Base-by-base conservation (phyloP, 2,113 vertebrate species). In the Todiramphus saurophagus region DNA sequence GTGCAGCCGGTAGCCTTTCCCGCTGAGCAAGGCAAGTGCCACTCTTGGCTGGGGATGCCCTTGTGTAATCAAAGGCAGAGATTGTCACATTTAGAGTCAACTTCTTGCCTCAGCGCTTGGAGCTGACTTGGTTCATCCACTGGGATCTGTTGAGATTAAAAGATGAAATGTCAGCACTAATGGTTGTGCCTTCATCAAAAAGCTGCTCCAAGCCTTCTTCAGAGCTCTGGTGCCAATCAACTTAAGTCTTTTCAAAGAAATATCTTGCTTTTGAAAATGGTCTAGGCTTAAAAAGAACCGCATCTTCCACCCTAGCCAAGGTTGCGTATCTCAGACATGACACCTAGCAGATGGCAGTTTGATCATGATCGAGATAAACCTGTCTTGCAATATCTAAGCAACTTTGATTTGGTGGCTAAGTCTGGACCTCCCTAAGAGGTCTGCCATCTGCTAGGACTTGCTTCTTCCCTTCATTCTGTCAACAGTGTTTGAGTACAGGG, bases 271-370 rank as follows among this genome's bases (percentile, higher is more conserved):
- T 39, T 72, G 56, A 24, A 60, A 87, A 21, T 20, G 33, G 12
- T 4, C 13, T 68, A 43, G 68, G 23, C 75, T 31, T 41, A 4
- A 27, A 41, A 89, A 86, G 15, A 27, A 11, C 68, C 11, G 2
- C 7, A 6, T 67, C 20, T 89, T 82, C 44, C 44, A 12, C 16
- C 58, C 28, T 35, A 10, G 19, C 74, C 17, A 18, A 53, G 31
- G 9, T 35, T 31, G 17, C 48, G 2, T 80, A 43, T 23, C 68
- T 90, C 59, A 64, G 93, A 24, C 1, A 4, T 66, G 84, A 79
- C 69, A 37, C 58, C 60, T 90, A 28, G 82, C 97, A 98, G 96
- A 94, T 96, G 94, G 90, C 93, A 85, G 19, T 66, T 69, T 89
- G 77, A 62, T 86, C 37, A 41, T 83, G 82, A 91, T 97, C 90